Base-by-base conservation (phyloP, 2,888 invertebrate species). In the Anticlea derivata region DNA sequence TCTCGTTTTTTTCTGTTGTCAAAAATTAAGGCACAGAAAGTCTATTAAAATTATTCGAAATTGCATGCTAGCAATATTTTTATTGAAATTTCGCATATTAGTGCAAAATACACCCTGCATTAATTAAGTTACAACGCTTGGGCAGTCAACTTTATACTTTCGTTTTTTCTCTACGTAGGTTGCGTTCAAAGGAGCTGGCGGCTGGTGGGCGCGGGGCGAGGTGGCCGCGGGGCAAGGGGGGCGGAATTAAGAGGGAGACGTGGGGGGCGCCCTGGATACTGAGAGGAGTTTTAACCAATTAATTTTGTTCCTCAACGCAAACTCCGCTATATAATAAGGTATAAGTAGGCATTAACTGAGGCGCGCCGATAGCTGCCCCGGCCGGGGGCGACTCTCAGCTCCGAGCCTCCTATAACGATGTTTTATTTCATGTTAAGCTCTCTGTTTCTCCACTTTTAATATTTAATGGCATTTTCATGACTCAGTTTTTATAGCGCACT, bases 251-350 rank as follows among this genome's bases (percentile, higher is more conserved):
- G 87, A 80, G 86, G 86, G 87, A 76, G 86, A 68, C 68, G 75
- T 80, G 82, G 76, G 79, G 80, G 79, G 85, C 85, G 83, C 89
- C 89, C 84, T 87, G 90, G 91, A 91, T 90, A 90, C 91, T 83
- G 89, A 91, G 91, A 91, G 91, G 91, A 91, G 91, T 91, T 91
- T 91, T 91, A 91, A 91, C 91, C 91, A 91, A 91, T 91, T 91
- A 91, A 91, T 91, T 91, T 91, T 91, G 91, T 91, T 91, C 91
- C 91, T 91, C 91, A 90, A 90, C 90, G 89, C 90, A 90, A 90
- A 90, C 90, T 90, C 85, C 81, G 90, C 89, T 88, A 89, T 90
- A 89, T 88, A 90, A 89, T 90, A 90, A 89, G 89, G 87, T 90
- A 90, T 89, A 89, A 90, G 90, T 89, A 90, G 90, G 86, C 88